Percentiles rank a stretch among this genome's conserved stretches.
Conservation (phyloP, 2,888 invertebrate species). For the Antitype chi region DNA sequence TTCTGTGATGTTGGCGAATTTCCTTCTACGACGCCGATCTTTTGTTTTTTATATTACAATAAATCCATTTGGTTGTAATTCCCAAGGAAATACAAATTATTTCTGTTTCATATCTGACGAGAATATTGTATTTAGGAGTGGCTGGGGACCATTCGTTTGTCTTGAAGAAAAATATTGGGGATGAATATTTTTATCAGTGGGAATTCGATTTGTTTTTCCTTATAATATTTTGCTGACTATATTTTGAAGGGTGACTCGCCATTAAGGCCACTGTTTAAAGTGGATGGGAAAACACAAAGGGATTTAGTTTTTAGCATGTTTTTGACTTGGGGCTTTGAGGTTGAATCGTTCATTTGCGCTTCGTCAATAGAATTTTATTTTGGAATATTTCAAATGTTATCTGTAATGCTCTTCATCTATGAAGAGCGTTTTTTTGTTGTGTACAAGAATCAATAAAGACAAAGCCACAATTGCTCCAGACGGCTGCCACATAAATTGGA, state of each 20-base stretch:
- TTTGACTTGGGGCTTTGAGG: constrained; percentile 41
- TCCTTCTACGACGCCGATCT: constrained; percentile 56
- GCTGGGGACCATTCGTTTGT: constrained; percentile 56
- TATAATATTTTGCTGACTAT: constrained; percentile 42
- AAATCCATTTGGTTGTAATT: constrained; percentile 67
- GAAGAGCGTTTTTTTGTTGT: neutral
- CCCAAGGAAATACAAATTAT: constrained; percentile 68
- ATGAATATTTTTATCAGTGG: constrained; percentile 52
- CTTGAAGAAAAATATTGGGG: constrained; percentile 49
- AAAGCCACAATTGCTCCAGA: constrained; percentile 20
- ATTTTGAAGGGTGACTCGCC: constrained; percentile 30
- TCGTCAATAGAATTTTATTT: neutral
- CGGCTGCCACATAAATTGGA: constrained; percentile 41
- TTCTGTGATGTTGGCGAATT: constrained; percentile 64
- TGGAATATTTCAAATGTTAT: neutral
- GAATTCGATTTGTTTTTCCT: constrained; percentile 56
- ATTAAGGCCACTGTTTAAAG: constrained; percentile 27
- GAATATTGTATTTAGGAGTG: constrained; percentile 61
- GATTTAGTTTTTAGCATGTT: constrained; percentile 45
- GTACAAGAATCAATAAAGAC: constrained; percentile 19
- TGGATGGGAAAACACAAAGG: constrained; percentile 33
- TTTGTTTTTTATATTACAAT: constrained; percentile 66
- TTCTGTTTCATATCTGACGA: constrained; percentile 59
- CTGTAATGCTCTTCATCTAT: too few species aligned
- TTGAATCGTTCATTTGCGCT: constrained; percentile 9